Evolutionary conservation across 2,888 invertebrate species (phyloP).

Genomic region (Malthinus flaveolus): DNA sequence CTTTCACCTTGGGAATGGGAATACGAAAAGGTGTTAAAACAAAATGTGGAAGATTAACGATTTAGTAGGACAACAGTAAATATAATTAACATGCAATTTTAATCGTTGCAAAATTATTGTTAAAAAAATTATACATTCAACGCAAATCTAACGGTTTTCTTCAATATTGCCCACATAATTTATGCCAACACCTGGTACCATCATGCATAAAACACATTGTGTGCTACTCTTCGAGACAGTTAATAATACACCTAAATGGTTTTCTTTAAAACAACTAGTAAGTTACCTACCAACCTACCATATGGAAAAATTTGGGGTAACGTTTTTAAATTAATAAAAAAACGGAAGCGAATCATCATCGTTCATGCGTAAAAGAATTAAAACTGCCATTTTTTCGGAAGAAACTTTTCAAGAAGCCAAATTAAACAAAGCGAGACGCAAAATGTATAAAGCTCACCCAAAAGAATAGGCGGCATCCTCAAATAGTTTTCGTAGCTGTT

Average conservation of each 20-base stretch:
- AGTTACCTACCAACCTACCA: neutral
- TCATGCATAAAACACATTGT: constrained; percentile 20
- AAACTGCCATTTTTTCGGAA: neutral
- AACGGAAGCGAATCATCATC: neutral
- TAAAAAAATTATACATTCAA: constrained; percentile 3
- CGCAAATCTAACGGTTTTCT: constrained; percentile 14
- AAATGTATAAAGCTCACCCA: constrained; percentile 44
- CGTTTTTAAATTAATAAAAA: neutral
- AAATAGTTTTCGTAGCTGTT: constrained; percentile 75
- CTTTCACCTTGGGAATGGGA: neutral
- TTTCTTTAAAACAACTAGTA: constrained; percentile 3
- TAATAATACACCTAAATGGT: constrained; percentile 1
- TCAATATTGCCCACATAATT: constrained; percentile 31
- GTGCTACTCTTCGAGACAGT: constrained; percentile 1
- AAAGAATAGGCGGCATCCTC: constrained; percentile 67
- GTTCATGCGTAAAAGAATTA: neutral
- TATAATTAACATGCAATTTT: constrained; percentile 2
- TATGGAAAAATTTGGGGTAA: neutral
- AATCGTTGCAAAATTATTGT: neutral
- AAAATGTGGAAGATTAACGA: neutral
- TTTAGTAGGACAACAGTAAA: neutral
- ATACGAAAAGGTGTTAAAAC: neutral
- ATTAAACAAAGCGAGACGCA: constrained; percentile 4
- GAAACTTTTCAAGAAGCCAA: neutral
- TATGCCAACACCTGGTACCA: constrained; percentile 31